phyloP scores from a whole-genome alignment of 2,888 invertebrate genomes.

The Galerucella pusilla region DNA sequence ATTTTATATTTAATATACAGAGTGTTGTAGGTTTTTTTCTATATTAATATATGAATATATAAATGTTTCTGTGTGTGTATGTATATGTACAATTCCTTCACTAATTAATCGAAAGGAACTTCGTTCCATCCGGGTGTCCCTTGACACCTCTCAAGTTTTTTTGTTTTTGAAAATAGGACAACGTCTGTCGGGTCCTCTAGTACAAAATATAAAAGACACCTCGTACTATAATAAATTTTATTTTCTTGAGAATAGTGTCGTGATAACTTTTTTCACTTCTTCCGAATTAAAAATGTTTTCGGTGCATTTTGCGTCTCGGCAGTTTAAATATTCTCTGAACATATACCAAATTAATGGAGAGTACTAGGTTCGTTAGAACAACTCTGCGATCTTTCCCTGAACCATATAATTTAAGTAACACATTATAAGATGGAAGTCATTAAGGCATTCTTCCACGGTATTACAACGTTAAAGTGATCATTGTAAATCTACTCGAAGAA shows the following conservation, averaged over 20 bases:
- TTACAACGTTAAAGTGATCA: slow-evolving; percentile 32
- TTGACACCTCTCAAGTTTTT: too few species aligned
- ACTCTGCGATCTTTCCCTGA: background rate
- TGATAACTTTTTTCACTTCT: too few species aligned
- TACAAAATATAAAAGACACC: background rate
- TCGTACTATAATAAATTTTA: background rate
- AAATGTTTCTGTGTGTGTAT: too few species aligned
- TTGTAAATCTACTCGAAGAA: slow-evolving; percentile 35
- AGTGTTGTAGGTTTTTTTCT: too few species aligned
- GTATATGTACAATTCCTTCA: too few species aligned
- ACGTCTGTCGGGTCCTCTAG: too few species aligned
- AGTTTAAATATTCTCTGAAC: background rate
- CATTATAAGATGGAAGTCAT: slow-evolving; percentile 33
- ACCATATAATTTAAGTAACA: slow-evolving; percentile 29
- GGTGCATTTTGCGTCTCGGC: background rate
- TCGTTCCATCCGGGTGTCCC: too few species aligned
- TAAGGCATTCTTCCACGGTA: slow-evolving; percentile 34
- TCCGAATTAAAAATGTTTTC: background rate
- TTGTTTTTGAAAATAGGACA: too few species aligned
- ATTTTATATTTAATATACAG: too few species aligned
- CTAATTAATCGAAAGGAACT: too few species aligned
- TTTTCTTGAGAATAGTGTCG: too few species aligned
- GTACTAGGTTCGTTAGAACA: background rate
- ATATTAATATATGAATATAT: too few species aligned
- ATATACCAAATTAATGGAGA: slow-evolving; percentile 1